Evolutionary conservation across 2,888 invertebrate genomes (phyloP).

Genomic region (Dysmachus trigonus): DNA sequence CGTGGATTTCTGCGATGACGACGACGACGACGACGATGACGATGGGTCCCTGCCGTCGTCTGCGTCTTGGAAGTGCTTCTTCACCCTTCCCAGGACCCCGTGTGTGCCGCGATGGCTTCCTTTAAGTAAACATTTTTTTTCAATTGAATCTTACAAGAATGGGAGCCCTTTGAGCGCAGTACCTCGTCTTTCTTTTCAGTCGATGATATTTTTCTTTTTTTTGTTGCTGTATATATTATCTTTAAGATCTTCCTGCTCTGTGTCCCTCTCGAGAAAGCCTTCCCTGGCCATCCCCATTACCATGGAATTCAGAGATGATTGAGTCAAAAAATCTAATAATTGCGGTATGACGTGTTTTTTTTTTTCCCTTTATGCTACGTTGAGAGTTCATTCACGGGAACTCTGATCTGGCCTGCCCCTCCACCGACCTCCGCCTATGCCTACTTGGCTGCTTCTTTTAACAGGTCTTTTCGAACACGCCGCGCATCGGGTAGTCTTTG

Average conservation of each 20-base stretch:
- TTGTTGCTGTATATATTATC: too few relatives aligned
- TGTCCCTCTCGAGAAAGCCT: background rate
- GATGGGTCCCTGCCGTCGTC: background rate
- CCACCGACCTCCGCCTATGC: too few relatives aligned
- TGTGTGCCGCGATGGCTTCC: background rate
- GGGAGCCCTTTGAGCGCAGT: background rate
- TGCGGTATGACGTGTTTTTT: constrained; percentile 8
- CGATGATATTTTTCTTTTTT: background rate
- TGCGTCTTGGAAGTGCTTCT: background rate
- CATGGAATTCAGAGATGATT: constrained; percentile 6
- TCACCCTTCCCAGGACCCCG: background rate
- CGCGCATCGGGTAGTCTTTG: background rate
- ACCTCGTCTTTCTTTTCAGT: background rate
- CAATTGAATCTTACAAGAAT: background rate
- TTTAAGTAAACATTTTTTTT: background rate
- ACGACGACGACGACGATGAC: background rate
- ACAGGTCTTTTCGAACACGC: background rate
- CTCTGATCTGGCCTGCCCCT: background rate
- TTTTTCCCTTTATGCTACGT: background rate
- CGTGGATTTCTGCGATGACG: background rate
- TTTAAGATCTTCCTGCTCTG: background rate
- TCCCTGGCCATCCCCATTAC: background rate
- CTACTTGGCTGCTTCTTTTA: background rate
- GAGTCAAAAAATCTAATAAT: constrained; percentile 21
- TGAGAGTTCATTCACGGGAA: background rate